Percentiles rank a stretch among this genome's conserved stretches.
phyloP scores from a whole-genome alignment of 2,113 vertebrate species.

The Phalacrocorax aristotelis region DNA sequence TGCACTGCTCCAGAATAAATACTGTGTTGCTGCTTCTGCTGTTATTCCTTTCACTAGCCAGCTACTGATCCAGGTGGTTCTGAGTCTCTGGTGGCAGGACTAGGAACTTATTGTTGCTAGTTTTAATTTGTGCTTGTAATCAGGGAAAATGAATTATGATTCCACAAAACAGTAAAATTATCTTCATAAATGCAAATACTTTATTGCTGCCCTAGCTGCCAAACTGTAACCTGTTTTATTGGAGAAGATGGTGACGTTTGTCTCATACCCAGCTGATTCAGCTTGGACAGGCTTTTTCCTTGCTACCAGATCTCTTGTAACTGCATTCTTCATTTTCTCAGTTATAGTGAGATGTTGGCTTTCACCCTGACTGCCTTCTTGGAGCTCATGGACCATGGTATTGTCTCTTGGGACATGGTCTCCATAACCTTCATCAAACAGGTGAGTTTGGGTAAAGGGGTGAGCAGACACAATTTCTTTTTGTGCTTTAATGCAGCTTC shows the following conservation, averaged over 20 bases:
- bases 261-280: neutral
- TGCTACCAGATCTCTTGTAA: neutral
- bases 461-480: neutral
- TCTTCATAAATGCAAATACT: neutral
- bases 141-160: neutral
- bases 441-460: constrained; percentile 69
- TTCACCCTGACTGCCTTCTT: constrained; percentile 98
- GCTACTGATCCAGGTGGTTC: neutral
- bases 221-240: neutral
- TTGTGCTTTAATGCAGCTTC: neutral
- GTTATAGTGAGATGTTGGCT: constrained; percentile 98
- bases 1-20: neutral
- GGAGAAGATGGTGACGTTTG: neutral
- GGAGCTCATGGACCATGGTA: constrained; percentile 98
- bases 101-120: neutral
- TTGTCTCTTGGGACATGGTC: constrained; percentile 97
- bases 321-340: constrained; percentile 45
- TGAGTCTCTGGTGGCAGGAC: neutral
- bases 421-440: constrained; percentile 97
- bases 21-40: neutral
- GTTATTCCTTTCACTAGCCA: neutral
- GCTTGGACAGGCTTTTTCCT: neutral
- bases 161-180: neutral
- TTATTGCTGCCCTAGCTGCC: neutral
- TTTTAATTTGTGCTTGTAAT: neutral